Evolutionary conservation across 1,140 invertebrate species (phyloP).

Genomic region (Protaetia brevitarsis): DNA sequence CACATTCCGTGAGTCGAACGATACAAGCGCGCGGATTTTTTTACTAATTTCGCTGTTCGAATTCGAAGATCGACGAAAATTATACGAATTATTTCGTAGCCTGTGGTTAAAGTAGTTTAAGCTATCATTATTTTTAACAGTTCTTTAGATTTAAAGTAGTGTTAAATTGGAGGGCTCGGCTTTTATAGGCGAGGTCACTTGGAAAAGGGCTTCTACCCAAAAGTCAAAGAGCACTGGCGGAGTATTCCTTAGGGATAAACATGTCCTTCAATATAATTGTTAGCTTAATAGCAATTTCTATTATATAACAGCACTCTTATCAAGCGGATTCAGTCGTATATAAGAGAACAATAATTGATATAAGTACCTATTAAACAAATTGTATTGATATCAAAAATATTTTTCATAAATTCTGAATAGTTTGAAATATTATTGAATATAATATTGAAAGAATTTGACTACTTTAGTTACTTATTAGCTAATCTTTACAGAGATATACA

Average conservation of each 20-base stretch:
- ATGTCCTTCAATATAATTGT: no score
- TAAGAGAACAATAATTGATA: no score
- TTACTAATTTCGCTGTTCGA: background rate
- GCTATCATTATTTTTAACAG: constrained; percentile 12
- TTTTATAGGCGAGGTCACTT: background rate
- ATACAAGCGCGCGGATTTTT: background rate
- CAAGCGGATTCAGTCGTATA: no score
- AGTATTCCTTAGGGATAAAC: background rate
- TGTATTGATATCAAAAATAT: no score
- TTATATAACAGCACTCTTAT: no score
- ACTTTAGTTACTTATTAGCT: no score
- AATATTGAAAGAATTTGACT: no score
- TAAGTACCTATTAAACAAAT: no score
- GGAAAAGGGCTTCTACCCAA: background rate
- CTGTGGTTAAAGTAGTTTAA: constrained; percentile 5
- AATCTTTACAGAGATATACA: no score
- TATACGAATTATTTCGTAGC: constrained; percentile 7
- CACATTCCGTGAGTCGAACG: constrained; percentile 6
- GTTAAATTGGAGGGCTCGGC: background rate
- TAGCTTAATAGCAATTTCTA: no score
- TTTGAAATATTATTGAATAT: no score
- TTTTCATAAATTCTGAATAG: no score
- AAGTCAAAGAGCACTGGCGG: background rate
- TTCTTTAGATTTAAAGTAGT: constrained; percentile 12
- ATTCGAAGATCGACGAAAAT: background rate